phyloP scores from a whole-genome alignment of 2,888 invertebrate species.

The Criorhina ranunculi region DNA sequence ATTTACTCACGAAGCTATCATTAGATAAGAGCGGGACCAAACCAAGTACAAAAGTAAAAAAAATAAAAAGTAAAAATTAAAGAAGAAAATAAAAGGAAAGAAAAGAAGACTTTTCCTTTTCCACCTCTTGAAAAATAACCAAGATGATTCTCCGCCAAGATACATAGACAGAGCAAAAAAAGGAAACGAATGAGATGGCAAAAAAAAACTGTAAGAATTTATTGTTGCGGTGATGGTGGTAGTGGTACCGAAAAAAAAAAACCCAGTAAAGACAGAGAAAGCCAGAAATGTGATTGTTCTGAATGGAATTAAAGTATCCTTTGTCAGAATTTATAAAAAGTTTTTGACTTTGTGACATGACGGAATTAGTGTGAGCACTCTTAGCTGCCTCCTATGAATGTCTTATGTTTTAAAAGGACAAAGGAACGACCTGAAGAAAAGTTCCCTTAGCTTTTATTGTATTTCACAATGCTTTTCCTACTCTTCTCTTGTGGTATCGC shows the following conservation, averaged over 20 bases:
- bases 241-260: neutral
- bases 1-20: slow-evolving; percentile 55
- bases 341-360: slow-evolving; percentile 71
- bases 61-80: slow-evolving; percentile 26
- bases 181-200: slow-evolving; percentile 46
- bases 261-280: slow-evolving; percentile 12
- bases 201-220: slow-evolving; percentile 37
- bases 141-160: slow-evolving; percentile 37
- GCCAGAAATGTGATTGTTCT: slow-evolving; percentile 58
- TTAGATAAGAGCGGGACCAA: slow-evolving; percentile 28
- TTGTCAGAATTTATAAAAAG: slow-evolving; percentile 67
- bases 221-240: slow-evolving; percentile 12
- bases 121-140: slow-evolving; percentile 22
- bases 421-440: slow-evolving; percentile 20
- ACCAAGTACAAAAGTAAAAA: slow-evolving; percentile 5
- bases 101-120: slow-evolving; percentile 1
- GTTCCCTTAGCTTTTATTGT: neutral
- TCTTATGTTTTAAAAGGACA: slow-evolving; percentile 37
- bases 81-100: neutral
- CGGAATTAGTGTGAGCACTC: slow-evolving; percentile 67
- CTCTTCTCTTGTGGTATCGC: neutral
- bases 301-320: slow-evolving; percentile 69
- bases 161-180: neutral
- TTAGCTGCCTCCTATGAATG: slow-evolving; percentile 39
- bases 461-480: slow-evolving; percentile 11